Evolutionary conservation across 2,888 invertebrate species (phyloP).

Genomic region (Eristalis arbustorum): DNA sequence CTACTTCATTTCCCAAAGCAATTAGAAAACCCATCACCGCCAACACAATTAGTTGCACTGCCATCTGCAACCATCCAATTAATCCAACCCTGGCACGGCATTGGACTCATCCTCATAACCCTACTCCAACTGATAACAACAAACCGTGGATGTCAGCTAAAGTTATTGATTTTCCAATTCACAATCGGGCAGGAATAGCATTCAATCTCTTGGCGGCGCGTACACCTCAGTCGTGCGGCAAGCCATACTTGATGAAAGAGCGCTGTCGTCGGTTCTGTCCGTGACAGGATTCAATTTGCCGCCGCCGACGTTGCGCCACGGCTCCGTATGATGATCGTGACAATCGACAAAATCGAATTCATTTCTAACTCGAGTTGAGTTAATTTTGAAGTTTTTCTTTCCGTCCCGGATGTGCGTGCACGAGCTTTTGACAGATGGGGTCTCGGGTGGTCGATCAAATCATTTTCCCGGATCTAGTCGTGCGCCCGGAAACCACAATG

Average conservation of each 20-base stretch:
- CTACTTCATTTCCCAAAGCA: slow-evolving; percentile 55
- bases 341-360: slow-evolving; percentile 29
- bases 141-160: slow-evolving; percentile 12
- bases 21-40: slow-evolving; percentile 59
- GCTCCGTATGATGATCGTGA: slow-evolving; percentile 9
- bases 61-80: slow-evolving; percentile 57
- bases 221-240: slow-evolving; percentile 35
- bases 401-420: neutral
- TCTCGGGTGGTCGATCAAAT: neutral
- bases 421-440: neutral
- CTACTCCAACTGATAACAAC: neutral
- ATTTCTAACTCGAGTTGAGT: slow-evolving; percentile 23
- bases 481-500: slow-evolving; percentile 15
- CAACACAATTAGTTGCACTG: slow-evolving; percentile 64
- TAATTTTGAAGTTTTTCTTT: slow-evolving; percentile 16
- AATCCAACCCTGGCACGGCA: slow-evolving; percentile 14
- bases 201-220: slow-evolving; percentile 24
- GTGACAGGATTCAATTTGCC: slow-evolving; percentile 51
- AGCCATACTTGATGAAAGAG: neutral
- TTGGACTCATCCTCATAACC: neutral
- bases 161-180: slow-evolving; percentile 41
- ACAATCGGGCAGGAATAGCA: slow-evolving; percentile 31
- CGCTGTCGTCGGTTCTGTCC: neutral
- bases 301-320: no score
- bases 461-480: neutral